Percentiles rank a stretch among this genome's conserved stretches.
Evolutionary conservation across 2,888 invertebrate genomes (phyloP).

Genomic region (Dermolepida albohirtum): DNA sequence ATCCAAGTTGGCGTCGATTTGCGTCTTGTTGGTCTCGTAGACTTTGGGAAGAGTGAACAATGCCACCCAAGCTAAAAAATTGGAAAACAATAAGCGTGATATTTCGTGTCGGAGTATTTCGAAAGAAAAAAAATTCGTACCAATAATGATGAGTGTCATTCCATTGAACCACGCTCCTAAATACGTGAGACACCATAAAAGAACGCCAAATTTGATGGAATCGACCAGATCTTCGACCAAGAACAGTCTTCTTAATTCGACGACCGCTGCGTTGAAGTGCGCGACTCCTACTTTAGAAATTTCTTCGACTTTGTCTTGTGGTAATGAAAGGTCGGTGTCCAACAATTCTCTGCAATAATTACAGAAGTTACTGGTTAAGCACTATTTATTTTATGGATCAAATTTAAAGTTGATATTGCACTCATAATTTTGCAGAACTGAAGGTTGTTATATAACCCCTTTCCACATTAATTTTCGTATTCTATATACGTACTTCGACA

Average conservation of each 20-base stretch:
- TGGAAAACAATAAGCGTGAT: too few species aligned
- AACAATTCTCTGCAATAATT: constrained; percentile 76
- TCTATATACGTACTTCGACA: too few species aligned
- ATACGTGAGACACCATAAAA: constrained; percentile 97
- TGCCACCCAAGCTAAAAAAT: constrained; percentile 84
- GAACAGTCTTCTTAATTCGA: constrained; percentile 91
- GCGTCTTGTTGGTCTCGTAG: constrained; percentile 93
- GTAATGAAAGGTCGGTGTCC: constrained; percentile 87
- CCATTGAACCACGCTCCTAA: constrained; percentile 99
- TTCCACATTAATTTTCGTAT: too few species aligned
- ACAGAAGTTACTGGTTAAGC: too few species aligned
- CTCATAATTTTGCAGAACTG: too few species aligned
- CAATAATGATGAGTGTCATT: constrained; percentile 96
- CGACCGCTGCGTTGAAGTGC: constrained; percentile 84
- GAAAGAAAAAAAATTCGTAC: constrained; percentile 66
- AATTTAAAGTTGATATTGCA: too few species aligned
- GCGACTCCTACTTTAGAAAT: constrained; percentile 88
- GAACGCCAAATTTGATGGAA: constrained; percentile 93
- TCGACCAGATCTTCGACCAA: constrained; percentile 97
- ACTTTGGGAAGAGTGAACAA: constrained; percentile 97
- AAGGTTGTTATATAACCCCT: too few species aligned
- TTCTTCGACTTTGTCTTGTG: constrained; percentile 92
- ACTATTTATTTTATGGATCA: too few species aligned
- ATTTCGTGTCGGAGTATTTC: too few species aligned
- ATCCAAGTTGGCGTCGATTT: constrained; percentile 92